Evolutionary conservation across 92 coral and sea anemone species (phyloP).

Genomic region (Heliopora coerulea): DNA sequence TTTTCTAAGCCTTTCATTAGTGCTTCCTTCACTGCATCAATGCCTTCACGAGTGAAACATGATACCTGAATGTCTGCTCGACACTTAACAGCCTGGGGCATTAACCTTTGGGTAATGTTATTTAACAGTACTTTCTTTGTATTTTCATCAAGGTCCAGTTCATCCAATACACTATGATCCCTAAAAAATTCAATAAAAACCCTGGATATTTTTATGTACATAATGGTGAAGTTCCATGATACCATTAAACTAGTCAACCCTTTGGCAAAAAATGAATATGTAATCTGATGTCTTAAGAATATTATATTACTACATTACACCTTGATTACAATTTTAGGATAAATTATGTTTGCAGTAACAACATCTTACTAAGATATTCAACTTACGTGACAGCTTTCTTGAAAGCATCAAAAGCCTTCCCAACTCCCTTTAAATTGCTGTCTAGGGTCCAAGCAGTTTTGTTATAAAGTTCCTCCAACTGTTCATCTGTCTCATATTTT

Average conservation of each 20-base stretch:
- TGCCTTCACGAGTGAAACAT: slow-evolving; percentile 96
- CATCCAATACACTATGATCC: slow-evolving; percentile 84
- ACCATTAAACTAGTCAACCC: too few species aligned
- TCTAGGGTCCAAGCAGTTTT: slow-evolving; percentile 96
- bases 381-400: slow-evolving; percentile 92
- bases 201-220: too few species aligned
- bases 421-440: slow-evolving; percentile 80
- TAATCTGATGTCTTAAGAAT: too few species aligned
- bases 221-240: too few species aligned
- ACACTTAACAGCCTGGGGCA: slow-evolving; percentile 97
- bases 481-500: slow-evolving; percentile 84
- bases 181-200: slow-evolving; percentile 43
- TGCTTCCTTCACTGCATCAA: slow-evolving; percentile 94
- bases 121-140: slow-evolving; percentile 74
- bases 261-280: too few species aligned
- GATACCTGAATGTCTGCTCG: slow-evolving; percentile 97
- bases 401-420: slow-evolving; percentile 88
- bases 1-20: slow-evolving; percentile 82
- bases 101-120: slow-evolving; percentile 89
- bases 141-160: slow-evolving; percentile 78
- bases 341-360: too few species aligned
- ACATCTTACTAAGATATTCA: too few species aligned
- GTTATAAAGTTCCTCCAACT: slow-evolving; percentile 83
- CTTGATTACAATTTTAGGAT: too few species aligned
- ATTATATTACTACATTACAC: too few species aligned